A percentile compares a stretch with the other conserved stretches of the same genome.
These are phyloP conservation scores for Otocyon megalotis DNA, from an alignment of 2,113 vertebrate species.

Conservation along the genomic window DNA sequence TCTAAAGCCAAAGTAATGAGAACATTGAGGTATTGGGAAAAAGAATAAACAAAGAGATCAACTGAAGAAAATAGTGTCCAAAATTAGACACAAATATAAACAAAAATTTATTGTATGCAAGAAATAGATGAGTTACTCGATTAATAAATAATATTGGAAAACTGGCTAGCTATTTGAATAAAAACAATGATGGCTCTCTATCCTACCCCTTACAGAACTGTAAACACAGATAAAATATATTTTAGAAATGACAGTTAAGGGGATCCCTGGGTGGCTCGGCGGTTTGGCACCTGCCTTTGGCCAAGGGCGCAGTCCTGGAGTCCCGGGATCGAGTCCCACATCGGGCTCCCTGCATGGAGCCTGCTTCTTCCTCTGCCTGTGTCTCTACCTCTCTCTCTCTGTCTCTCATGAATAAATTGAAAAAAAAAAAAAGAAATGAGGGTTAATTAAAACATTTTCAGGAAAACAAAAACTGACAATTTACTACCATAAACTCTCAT, in stretches of 20 bases:
- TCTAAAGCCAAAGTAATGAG: not conserved
- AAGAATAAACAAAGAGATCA: not conserved
- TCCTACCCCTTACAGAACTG: not conserved
- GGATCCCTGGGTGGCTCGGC: too few relatives aligned
- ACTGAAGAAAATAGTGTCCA: not conserved
- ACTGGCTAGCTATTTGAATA: not conserved
- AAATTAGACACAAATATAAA: not conserved
- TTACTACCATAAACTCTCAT: not conserved
- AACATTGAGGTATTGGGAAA: not conserved
- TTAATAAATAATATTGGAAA: not conserved
- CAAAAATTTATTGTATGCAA: not conserved
- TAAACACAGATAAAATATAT: not conserved
- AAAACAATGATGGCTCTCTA: not conserved
- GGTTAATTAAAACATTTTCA: conserved; percentile 6
- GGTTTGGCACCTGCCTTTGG: too few relatives aligned
- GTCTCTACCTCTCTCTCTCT: too few relatives aligned
- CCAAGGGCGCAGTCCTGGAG: too few relatives aligned
- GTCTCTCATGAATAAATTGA: too few relatives aligned
- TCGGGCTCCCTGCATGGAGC: too few relatives aligned
- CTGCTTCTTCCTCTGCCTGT: too few relatives aligned
- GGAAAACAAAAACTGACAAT: not conserved
- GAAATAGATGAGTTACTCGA: not conserved
- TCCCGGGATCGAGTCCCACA: too few relatives aligned
- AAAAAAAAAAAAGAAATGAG: not conserved
- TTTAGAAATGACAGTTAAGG: not conserved